A percentile compares a stretch with the other conserved stretches of the same genome.
These are phyloP conservation scores for Eudemis profundana DNA, from an alignment of 2,888 invertebrate genomes.

Conservation along the genomic window DNA sequence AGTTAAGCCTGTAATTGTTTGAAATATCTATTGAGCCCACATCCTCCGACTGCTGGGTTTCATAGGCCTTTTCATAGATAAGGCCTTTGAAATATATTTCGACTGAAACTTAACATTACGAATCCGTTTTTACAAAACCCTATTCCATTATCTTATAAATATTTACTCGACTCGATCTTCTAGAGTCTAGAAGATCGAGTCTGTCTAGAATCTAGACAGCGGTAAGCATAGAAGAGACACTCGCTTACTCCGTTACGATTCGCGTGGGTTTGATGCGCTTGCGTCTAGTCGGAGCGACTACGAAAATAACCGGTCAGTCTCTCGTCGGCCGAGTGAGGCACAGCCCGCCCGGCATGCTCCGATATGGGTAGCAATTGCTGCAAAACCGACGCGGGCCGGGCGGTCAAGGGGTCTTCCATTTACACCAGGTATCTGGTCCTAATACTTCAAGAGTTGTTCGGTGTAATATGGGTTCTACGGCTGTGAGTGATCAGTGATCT, in stretches of 20 bases:
- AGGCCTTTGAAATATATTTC: no score
- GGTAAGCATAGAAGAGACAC: no score
- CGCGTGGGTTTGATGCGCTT: conserved; percentile 9
- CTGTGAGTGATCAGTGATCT: conserved; percentile 71
- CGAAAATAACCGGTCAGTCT: conserved; percentile 67
- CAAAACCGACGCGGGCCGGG: conserved; percentile 82
- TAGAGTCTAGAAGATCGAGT: no score
- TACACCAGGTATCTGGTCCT: conserved; percentile 82
- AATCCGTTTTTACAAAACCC: no score
- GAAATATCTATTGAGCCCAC: no score
- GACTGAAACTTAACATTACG: no score
- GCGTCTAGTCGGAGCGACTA: conserved; percentile 52
- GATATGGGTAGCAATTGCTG: conserved; percentile 86
- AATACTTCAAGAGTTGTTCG: conserved; percentile 67
- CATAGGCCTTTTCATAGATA: no score
- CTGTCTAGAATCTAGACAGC: no score
- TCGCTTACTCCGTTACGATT: neutral
- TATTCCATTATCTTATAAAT: no score
- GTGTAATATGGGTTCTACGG: conserved; percentile 71
- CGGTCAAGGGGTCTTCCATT: conserved; percentile 77
- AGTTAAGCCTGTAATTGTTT: no score
- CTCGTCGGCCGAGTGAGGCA: conserved; percentile 68
- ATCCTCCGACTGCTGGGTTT: no score
- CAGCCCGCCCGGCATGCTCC: conserved; percentile 69
- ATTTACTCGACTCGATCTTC: no score